Evolutionary conservation across 1,140 invertebrate species (phyloP).

Genomic region (Philotrypesis tridentata): DNA sequence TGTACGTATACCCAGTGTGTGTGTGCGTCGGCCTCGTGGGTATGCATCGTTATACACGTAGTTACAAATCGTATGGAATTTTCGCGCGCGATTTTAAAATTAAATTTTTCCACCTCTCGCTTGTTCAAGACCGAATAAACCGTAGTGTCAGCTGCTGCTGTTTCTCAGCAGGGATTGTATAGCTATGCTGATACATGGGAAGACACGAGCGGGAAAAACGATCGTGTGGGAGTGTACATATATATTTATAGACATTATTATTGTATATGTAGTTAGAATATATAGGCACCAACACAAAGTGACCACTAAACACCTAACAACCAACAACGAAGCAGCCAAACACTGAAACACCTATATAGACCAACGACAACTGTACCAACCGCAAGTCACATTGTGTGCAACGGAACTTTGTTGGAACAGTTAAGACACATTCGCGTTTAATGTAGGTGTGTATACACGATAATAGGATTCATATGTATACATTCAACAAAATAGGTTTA

Average conservation of each 20-base stretch:
- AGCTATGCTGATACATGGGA: not conserved
- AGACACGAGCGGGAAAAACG: not conserved
- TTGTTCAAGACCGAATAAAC: not conserved
- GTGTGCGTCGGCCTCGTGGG: too few species aligned
- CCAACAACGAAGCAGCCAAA: slow-evolving; percentile 72
- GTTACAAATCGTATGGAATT: too few species aligned
- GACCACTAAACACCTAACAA: slow-evolving; percentile 74
- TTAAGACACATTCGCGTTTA: slow-evolving; percentile 63
- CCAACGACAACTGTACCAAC: slow-evolving; percentile 70
- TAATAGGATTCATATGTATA: not conserved
- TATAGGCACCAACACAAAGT: slow-evolving; percentile 65
- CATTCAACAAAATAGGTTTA: not conserved
- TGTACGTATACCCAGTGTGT: too few species aligned
- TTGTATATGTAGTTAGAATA: slow-evolving; percentile 11
- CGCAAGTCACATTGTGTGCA: slow-evolving; percentile 68
- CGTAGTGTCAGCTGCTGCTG: too few species aligned
- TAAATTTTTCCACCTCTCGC: too few species aligned
- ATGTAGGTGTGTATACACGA: not conserved
- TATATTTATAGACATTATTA: slow-evolving; percentile 19
- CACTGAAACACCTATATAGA: slow-evolving; percentile 70
- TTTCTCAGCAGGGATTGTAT: too few species aligned
- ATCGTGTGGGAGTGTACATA: not conserved
- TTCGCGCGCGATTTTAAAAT: too few species aligned
- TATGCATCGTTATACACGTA: not conserved
- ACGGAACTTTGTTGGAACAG: slow-evolving; percentile 67